These are phyloP conservation scores for Anabacerthia variegaticeps DNA, from an alignment of 2,797 vertebrate genomes.

Conservation along the genomic window DNA sequence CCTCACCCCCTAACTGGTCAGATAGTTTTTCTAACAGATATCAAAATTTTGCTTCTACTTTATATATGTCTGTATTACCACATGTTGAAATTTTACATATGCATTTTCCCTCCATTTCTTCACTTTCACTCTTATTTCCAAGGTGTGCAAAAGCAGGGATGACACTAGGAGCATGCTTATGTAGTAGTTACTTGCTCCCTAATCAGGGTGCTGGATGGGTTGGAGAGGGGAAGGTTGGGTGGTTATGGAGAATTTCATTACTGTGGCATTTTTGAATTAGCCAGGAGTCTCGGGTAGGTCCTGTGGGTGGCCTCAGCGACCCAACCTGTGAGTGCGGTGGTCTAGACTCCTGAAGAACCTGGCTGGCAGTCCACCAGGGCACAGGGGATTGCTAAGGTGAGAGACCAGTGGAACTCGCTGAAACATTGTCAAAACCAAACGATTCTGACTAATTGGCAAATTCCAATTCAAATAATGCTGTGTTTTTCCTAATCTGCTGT, in stretches of 20 bases:
- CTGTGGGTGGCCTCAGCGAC: background rate
- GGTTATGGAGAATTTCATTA: background rate
- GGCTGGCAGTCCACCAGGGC: too few relatives aligned
- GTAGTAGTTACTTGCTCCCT: background rate
- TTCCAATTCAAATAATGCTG: background rate
- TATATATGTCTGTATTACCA: background rate
- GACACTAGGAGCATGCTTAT: background rate
- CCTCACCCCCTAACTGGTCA: background rate
- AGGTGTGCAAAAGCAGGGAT: background rate
- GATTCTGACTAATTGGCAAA: background rate
- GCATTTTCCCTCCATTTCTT: background rate
- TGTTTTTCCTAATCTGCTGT: background rate
- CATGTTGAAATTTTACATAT: background rate
- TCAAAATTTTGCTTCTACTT: background rate
- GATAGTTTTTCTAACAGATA: background rate
- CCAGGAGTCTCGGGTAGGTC: background rate
- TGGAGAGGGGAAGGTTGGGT: background rate
- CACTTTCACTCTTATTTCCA: background rate
- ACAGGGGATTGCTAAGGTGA: background rate
- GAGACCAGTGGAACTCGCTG: background rate
- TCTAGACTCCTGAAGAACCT: background rate
- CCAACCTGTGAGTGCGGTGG: too few relatives aligned
- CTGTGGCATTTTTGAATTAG: background rate
- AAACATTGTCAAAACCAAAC: background rate
- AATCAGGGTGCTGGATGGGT: background rate